Evolutionary conservation across 2,797 vertebrate species (phyloP), one percentile per base, ranked within the genome.

Genomic region (Heliangelus exortis): DNA sequence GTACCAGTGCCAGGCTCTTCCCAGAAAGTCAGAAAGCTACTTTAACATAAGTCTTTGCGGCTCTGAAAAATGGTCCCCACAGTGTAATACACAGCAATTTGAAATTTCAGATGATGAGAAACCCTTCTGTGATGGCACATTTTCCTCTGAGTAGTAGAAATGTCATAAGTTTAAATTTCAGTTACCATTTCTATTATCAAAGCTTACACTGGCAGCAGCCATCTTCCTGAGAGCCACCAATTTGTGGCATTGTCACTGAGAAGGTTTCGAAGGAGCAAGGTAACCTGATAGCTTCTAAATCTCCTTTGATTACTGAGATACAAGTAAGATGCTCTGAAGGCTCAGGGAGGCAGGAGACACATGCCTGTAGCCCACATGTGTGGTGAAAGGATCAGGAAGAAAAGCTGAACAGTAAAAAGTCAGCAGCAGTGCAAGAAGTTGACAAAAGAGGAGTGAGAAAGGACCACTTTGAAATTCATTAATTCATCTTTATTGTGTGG

Each of bases 81-180:
- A 48, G 51, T 21, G 41, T 45, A 81, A 34, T 18, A 33, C 4
- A 2, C 5, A 18, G 78, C 80, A 95, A 67, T 65, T 16, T 59
- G 80, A 95, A 89, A 90, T 90, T 91, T 96, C 59, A 84, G 69
- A 79, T 89, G 68, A 82, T 65, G 81, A 93, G 87, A 94, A 96
- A 91, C 80, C 48, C 59, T 85, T 92, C 75, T 92, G 71, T 71
- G 50, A 66, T 82, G 79, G 59, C 57, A 63, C 66, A 59, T 93
- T 88, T 93, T 84, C 83, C 57, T 94, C 75, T 47, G 63, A 61
- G 78, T 83, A 92, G 91, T 65, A 73, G 85, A 93, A 92, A 90
- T 84, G 77, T 79, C 88, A 41, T 59, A 20, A 61, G 92, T 96
- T 94, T 94, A 92, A 90, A 92, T 92, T 96, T 96, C 95, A 93